Percentiles rank a stretch among this genome's conserved stretches.
Conservation (phyloP, 2,797 vertebrate genomes). For the Masticophis lateralis region DNA sequence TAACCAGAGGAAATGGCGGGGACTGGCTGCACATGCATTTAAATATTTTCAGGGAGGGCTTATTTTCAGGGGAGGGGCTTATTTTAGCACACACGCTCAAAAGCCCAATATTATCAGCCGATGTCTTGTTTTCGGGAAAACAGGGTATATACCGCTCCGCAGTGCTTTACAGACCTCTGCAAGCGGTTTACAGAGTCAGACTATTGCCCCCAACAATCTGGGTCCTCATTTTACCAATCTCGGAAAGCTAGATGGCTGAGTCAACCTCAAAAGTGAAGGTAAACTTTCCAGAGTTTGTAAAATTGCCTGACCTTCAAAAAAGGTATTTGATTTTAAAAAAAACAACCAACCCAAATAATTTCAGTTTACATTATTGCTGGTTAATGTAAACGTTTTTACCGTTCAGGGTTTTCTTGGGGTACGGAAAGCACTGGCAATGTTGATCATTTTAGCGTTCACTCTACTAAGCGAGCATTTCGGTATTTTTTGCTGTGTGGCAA, state of each 20-base stretch:
- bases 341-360: background rate
- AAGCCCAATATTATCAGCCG: no score
- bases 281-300: background rate
- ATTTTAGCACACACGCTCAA: no score
- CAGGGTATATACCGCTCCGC: background rate
- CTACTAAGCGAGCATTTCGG: constrained; percentile 18
- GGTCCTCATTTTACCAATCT: background rate
- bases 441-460: constrained; percentile 28
- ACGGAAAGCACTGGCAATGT: background rate
- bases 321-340: background rate
- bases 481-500: constrained; percentile 32
- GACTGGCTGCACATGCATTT: no score
- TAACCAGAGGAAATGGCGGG: no score
- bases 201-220: no score
- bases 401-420: background rate
- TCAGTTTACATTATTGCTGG: background rate
- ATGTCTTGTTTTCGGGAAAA: no score
- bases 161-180: background rate
- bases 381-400: background rate
- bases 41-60: no score
- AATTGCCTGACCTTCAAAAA: background rate
- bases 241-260: background rate
- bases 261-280: background rate
- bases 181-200: background rate
- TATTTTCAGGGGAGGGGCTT: no score